These are phyloP conservation scores for Sycophaga agraensis DNA, from an alignment of 1,140 invertebrate species.

Conservation along the genomic window DNA sequence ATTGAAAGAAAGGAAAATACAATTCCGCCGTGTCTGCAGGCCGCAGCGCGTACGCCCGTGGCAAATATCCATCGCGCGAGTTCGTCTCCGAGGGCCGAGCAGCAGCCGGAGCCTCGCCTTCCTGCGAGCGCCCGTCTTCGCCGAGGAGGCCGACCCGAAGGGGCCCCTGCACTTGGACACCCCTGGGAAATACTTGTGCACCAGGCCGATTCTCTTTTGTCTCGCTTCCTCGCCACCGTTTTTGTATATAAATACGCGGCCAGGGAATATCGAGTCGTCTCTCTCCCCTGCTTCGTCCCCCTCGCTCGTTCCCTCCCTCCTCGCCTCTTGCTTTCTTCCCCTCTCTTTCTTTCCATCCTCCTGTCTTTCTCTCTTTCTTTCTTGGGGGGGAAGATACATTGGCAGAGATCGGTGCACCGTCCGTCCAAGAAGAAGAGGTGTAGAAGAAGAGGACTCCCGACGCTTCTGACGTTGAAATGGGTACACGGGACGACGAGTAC, in stretches of 20 bases:
- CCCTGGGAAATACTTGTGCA: no score
- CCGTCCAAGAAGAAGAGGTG: constrained; percentile 19
- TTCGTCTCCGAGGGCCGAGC: background rate
- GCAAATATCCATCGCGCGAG: background rate
- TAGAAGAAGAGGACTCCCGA: constrained; percentile 30
- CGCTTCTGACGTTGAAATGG: constrained; percentile 68
- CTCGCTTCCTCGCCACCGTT: background rate
- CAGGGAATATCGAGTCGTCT: background rate
- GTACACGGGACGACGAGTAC: constrained; percentile 98
- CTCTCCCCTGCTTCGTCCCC: background rate
- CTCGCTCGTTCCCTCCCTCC: background rate
- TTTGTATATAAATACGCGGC: background rate
- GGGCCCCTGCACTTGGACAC: no score
- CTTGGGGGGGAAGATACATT: background rate
- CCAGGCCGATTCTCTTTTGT: background rate
- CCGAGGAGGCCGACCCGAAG: background rate
- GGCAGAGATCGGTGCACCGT: constrained; percentile 26
- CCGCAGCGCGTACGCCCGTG: background rate
- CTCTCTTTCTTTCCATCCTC: background rate
- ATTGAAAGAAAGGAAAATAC: constrained; percentile 57
- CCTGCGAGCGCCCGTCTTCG: background rate
- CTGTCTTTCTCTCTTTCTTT: background rate
- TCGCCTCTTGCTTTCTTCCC: background rate
- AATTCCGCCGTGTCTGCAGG: constrained; percentile 21
- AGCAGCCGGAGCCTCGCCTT: no score